phyloP scores from a whole-genome alignment of 2,888 invertebrate species.

The Scaptomyza parva region DNA sequence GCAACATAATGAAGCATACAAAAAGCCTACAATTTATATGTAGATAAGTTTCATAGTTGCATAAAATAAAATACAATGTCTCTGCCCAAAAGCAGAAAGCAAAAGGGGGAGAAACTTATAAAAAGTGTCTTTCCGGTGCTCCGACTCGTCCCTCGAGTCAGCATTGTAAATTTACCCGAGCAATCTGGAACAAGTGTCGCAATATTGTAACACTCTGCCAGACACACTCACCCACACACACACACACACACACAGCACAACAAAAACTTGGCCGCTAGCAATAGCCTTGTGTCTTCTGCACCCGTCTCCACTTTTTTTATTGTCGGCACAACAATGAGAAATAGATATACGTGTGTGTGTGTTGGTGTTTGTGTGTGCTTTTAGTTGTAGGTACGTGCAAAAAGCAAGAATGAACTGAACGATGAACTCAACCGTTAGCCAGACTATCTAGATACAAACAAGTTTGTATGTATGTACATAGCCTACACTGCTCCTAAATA shows the following conservation, averaged over 20 bases:
- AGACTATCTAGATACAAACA: slow-evolving; percentile 24
- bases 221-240: slow-evolving; percentile 29
- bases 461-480: slow-evolving; percentile 1
- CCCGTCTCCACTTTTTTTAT: slow-evolving; percentile 14
- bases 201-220: slow-evolving; percentile 68
- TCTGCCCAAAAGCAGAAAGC: slow-evolving; percentile 18
- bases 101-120: slow-evolving; percentile 15
- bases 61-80: slow-evolving; percentile 17
- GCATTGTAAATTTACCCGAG: slow-evolving; percentile 72
- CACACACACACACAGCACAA: slow-evolving; percentile 21
- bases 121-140: slow-evolving; percentile 23
- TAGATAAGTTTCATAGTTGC: slow-evolving; percentile 29
- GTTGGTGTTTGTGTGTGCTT: slow-evolving; percentile 9
- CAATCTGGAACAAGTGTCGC: slow-evolving; percentile 82
- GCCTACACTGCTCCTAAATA: slow-evolving; percentile 19
- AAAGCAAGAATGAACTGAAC: slow-evolving; percentile 42
- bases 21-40: slow-evolving; percentile 6
- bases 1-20: background rate
- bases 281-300: slow-evolving; percentile 6
- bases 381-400: slow-evolving; percentile 35
- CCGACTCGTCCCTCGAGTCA: slow-evolving; percentile 59
- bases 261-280: slow-evolving; percentile 55
- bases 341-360: slow-evolving; percentile 10
- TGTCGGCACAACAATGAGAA: slow-evolving; percentile 48
- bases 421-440: slow-evolving; percentile 59